Conservation (phyloP, 1,140 invertebrate species). For the Meloidogyne chitwoodi region DNA sequence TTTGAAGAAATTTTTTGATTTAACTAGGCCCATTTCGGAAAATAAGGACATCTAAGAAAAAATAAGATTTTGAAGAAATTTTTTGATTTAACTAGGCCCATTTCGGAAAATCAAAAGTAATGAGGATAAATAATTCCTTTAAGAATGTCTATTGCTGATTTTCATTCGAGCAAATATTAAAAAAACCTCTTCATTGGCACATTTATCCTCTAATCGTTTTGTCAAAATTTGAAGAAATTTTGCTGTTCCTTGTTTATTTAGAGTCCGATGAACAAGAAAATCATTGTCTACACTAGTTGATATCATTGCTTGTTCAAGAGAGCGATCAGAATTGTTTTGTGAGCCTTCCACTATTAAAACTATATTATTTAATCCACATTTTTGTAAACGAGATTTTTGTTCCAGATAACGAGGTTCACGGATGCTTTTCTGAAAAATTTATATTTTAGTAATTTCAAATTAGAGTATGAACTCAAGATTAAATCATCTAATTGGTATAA, state of each 20-base stretch:
- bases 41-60: no score
- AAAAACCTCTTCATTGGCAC: background rate
- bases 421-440: conserved; percentile 36
- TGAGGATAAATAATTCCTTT: no score
- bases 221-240: conserved; percentile 43
- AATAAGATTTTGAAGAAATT: no score
- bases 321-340: conserved; percentile 18
- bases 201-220: conserved; percentile 26
- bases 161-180: no score
- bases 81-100: no score
- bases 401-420: conserved; percentile 44
- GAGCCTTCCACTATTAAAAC: conserved; percentile 42
- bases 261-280: conserved; percentile 47
- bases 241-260: conserved; percentile 40
- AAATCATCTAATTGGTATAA: background rate
- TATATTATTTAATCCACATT: conserved; percentile 40
- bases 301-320: conserved; percentile 47
- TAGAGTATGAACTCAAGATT: no score
- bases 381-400: conserved; percentile 41
- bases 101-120: no score
- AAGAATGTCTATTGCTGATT: no score
- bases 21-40: no score
- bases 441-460: no score
- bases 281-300: conserved; percentile 38
- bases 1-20: no score